Conservation (phyloP, 2,888 invertebrate species). For the Tachystola acroxantha region DNA sequence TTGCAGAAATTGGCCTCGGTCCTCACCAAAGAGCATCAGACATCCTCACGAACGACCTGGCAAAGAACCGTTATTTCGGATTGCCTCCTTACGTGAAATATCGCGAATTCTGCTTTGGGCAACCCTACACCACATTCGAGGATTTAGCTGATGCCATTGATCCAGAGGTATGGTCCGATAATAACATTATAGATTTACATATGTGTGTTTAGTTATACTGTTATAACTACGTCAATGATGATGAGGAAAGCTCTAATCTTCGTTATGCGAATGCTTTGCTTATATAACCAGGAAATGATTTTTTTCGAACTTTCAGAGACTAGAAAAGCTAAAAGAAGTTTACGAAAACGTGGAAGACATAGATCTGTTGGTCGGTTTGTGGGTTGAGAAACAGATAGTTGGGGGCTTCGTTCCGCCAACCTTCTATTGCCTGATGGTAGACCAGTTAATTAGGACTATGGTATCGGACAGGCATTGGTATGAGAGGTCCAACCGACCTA, state of each 20-base stretch:
- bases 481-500: slow-evolving; percentile 32
- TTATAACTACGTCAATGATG: not conserved
- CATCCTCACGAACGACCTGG: slow-evolving; percentile 28
- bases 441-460: slow-evolving; percentile 87
- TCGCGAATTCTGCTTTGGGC: slow-evolving; percentile 86
- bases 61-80: slow-evolving; percentile 83
- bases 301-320: slow-evolving; percentile 31
- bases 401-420: slow-evolving; percentile 91
- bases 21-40: slow-evolving; percentile 27
- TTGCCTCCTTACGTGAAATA: slow-evolving; percentile 91
- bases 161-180: slow-evolving; percentile 19
- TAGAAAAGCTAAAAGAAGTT: slow-evolving; percentile 24
- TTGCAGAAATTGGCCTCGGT: slow-evolving; percentile 26
- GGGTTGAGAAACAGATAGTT: slow-evolving; percentile 86
- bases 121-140: slow-evolving; percentile 81
- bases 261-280: no score
- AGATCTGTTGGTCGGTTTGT: slow-evolving; percentile 91
- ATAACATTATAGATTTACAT: not conserved
- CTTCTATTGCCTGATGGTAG: slow-evolving; percentile 90
- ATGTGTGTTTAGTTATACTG: not conserved
- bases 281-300: no score
- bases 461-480: slow-evolving; percentile 91
- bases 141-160: slow-evolving; percentile 84
- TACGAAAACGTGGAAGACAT: slow-evolving; percentile 84
- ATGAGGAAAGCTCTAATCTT: no score